phyloP scores from a whole-genome alignment of 2,113 vertebrate species.

The Arothron firmamentum region DNA sequence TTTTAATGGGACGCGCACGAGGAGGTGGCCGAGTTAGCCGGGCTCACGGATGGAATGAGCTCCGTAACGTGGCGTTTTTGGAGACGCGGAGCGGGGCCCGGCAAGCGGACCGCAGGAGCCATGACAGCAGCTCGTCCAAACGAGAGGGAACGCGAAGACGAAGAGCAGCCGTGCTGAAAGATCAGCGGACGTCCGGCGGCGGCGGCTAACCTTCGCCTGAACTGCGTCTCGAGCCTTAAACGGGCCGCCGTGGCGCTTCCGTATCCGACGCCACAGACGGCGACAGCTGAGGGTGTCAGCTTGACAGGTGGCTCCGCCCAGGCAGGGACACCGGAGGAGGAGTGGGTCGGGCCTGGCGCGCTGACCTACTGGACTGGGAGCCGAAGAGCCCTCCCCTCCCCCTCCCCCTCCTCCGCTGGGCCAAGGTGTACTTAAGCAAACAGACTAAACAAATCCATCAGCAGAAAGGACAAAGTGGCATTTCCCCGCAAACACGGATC shows the following conservation, averaged over 20 bases:
- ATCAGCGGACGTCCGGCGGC: slow-evolving; percentile 45
- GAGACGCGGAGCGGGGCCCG: slow-evolving; percentile 45
- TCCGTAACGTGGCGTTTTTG: slow-evolving; percentile 62
- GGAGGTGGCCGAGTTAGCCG: slow-evolving; percentile 41
- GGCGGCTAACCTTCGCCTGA: slow-evolving; percentile 42
- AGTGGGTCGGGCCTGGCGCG: slow-evolving; percentile 54
- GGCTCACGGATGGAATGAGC: slow-evolving; percentile 61
- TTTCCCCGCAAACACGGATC: slow-evolving; percentile 18
- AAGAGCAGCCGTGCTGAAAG: slow-evolving; percentile 49
- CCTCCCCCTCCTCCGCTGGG: neutral
- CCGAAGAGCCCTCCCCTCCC: neutral
- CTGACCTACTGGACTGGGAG: slow-evolving; percentile 60
- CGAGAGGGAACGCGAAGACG: slow-evolving; percentile 43
- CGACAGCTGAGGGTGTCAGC: slow-evolving; percentile 15
- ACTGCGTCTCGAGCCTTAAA: slow-evolving; percentile 18
- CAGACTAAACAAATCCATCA: slow-evolving; percentile 10
- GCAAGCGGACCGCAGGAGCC: slow-evolving; percentile 49
- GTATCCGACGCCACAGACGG: neutral
- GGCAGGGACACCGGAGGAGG: slow-evolving; percentile 41
- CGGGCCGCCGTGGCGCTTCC: neutral
- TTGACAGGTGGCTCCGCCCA: slow-evolving; percentile 52
- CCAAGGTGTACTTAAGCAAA: slow-evolving; percentile 1
- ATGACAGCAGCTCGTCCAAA: slow-evolving; percentile 51
- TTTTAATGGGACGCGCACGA: slow-evolving; percentile 59
- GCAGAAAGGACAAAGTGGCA: slow-evolving; percentile 28